Conservation (phyloP, 2,113 vertebrate species). For the Carlito syrichta region DNA sequence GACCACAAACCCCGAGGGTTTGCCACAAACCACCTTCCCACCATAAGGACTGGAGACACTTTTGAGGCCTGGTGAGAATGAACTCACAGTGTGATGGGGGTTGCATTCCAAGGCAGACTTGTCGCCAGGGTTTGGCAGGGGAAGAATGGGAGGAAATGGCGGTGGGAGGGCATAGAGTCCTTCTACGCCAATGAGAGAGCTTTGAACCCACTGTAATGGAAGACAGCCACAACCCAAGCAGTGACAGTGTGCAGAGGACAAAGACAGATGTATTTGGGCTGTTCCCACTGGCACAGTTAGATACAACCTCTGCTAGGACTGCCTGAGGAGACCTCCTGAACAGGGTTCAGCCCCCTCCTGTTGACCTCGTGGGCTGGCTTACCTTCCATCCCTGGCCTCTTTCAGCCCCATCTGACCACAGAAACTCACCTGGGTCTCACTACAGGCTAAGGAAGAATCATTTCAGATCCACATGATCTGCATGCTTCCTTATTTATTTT, state of each 20-base stretch:
- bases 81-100: not conserved
- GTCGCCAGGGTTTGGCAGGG: not conserved
- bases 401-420: not conserved
- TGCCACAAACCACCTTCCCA: constrained; percentile 63
- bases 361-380: no score
- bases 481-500: not conserved
- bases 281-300: not conserved
- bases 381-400: not conserved
- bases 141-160: not conserved
- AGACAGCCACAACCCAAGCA: not conserved
- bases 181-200: not conserved
- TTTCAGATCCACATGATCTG: not conserved
- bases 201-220: not conserved
- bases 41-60: constrained; percentile 32
- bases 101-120: not conserved
- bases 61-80: constrained; percentile 37
- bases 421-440: not conserved
- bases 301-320: not conserved
- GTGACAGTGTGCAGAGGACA: not conserved
- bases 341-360: no score
- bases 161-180: not conserved
- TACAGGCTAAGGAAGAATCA: not conserved
- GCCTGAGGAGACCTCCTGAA: no score
- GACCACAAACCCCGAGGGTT: not conserved
- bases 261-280: not conserved